A percentile compares a stretch with the other conserved stretches of the same genome.
These are phyloP conservation scores for Lasioglossum leucozonium DNA, from an alignment of 2,888 invertebrate species.

Conservation along the genomic window DNA sequence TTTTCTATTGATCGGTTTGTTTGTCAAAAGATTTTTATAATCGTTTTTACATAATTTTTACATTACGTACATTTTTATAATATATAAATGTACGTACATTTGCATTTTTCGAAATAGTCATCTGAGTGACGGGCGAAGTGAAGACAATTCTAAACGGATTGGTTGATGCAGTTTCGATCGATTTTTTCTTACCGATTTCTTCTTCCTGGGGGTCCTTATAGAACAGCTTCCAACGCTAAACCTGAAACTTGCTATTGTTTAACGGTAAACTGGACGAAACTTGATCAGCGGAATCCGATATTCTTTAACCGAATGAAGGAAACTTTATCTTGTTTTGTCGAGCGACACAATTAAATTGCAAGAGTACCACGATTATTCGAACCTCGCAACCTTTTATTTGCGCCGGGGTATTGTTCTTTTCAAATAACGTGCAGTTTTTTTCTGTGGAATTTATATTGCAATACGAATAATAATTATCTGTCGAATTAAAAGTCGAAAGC, in stretches of 20 bases:
- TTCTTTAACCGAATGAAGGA: constrained; percentile 41
- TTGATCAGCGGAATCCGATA: constrained; percentile 31
- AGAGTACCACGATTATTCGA: constrained; percentile 39
- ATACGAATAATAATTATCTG: background rate
- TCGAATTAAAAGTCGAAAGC: background rate
- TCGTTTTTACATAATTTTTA: background rate
- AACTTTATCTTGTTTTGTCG: constrained; percentile 39
- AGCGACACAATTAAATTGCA: constrained; percentile 42
- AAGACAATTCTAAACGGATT: background rate
- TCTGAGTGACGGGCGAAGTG: background rate
- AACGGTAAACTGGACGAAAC: constrained; percentile 37
- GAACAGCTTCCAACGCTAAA: background rate
- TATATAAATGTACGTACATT: background rate
- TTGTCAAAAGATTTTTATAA: background rate
- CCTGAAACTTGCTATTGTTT: constrained; percentile 28
- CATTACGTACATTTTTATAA: background rate
- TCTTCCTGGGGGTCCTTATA: background rate
- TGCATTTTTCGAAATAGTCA: background rate
- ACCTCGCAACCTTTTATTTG: background rate
- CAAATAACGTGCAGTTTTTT: background rate
- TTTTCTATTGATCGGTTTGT: background rate
- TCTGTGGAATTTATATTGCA: background rate
- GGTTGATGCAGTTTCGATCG: background rate
- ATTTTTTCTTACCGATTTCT: constrained; percentile 2
- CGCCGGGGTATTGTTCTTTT: background rate